These are phyloP conservation scores for Protonibea diacanthus DNA, from an alignment of 2,797 vertebrate species.

Conservation along the genomic window DNA sequence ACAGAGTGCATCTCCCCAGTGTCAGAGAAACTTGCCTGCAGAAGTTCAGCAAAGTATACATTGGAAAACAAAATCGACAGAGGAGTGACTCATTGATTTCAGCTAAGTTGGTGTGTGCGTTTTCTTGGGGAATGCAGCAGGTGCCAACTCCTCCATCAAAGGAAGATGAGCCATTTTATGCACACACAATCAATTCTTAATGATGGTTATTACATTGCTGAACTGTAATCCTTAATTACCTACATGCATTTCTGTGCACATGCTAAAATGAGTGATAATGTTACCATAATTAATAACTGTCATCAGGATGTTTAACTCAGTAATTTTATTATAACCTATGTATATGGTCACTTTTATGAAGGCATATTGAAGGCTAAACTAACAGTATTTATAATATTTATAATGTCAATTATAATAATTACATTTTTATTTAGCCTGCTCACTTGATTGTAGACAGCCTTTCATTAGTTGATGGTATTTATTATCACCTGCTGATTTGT, in stretches of 20 bases:
- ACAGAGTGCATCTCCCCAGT: constrained; percentile 15
- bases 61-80: constrained; percentile 29
- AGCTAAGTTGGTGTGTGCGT: constrained; percentile 8
- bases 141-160: constrained; percentile 57
- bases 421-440: neutral
- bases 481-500: constrained; percentile 8
- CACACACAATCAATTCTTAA: constrained; percentile 63
- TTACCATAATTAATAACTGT: constrained; percentile 27
- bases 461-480: constrained; percentile 9
- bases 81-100: constrained; percentile 46
- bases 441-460: constrained; percentile 12
- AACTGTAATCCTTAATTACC: constrained; percentile 51
- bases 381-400: constrained; percentile 14
- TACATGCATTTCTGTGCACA: constrained; percentile 49
- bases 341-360: constrained; percentile 13
- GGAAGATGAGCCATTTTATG: constrained; percentile 47
- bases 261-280: constrained; percentile 24
- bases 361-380: neutral
- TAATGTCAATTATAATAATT: constrained; percentile 6
- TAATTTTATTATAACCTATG: constrained; percentile 8
- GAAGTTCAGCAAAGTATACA: constrained; percentile 43
- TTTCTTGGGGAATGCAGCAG: constrained; percentile 51
- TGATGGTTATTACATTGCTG: constrained; percentile 66
- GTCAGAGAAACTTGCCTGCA: constrained; percentile 29
- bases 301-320: constrained; percentile 49